Evolutionary conservation across 2,797 vertebrate species (phyloP).

Genomic region (Buceros bicornis): DNA sequence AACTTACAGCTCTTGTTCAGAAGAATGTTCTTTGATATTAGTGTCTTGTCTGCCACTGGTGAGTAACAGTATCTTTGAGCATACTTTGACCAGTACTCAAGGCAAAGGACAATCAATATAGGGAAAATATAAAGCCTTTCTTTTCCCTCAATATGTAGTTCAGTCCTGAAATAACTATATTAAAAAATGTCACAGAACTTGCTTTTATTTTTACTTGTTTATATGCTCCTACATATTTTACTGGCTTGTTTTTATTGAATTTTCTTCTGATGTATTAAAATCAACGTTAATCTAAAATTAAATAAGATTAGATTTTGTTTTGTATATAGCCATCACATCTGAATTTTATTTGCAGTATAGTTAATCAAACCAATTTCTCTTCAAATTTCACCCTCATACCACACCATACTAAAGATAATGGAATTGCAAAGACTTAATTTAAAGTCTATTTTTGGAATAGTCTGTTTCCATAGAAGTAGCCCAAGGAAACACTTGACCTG

Average conservation of each 20-base stretch:
- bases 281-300: not conserved
- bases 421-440: slow-evolving; percentile 41
- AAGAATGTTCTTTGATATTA: not conserved
- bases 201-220: not conserved
- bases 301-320: not conserved
- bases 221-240: not conserved
- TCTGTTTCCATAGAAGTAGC: not conserved
- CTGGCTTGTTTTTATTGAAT: not conserved
- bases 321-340: not conserved
- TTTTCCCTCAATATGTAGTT: not conserved
- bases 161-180: not conserved
- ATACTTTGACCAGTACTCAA: not conserved
- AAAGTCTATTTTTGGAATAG: slow-evolving; percentile 27
- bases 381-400: not conserved
- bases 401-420: slow-evolving; percentile 11
- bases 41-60: not conserved
- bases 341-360: not conserved
- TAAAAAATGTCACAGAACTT: not conserved
- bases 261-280: not conserved
- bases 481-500: slow-evolving; percentile 38
- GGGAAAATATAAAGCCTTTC: not conserved
- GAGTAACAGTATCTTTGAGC: not conserved
- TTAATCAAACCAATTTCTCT: slow-evolving; percentile 16
- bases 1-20: fast-evolving
- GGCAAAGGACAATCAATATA: not conserved